Conservation (phyloP, 2,113 vertebrate species). For the Cyprichromis sp. region DNA sequence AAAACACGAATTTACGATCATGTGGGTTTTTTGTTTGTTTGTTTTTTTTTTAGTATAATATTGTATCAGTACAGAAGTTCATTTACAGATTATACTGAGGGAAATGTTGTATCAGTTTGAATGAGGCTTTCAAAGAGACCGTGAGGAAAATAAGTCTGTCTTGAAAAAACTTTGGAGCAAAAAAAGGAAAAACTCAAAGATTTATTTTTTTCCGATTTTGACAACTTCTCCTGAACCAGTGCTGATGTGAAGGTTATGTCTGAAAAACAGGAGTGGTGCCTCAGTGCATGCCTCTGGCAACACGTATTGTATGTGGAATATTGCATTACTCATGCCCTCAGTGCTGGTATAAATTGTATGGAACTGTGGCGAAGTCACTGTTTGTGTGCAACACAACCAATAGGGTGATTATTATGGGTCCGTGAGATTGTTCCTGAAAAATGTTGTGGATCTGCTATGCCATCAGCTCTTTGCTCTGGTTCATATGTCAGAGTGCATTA, state of each 20-base stretch:
- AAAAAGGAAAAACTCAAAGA: background rate
- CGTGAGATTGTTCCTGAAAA: background rate
- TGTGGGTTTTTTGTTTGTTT: background rate
- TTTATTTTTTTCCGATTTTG: background rate
- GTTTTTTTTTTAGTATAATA: background rate
- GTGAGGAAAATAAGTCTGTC: background rate
- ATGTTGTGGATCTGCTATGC: background rate
- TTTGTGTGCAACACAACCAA: background rate
- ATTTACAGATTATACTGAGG: background rate
- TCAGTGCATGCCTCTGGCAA: background rate
- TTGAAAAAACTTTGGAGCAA: background rate
- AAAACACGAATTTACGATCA: background rate
- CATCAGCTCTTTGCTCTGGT: background rate
- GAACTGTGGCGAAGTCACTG: background rate
- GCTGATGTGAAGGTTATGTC: background rate
- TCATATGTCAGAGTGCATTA: background rate
- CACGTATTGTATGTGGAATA: background rate
- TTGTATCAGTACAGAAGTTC: background rate
- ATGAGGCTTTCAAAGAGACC: background rate
- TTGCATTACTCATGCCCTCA: background rate
- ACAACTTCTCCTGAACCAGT: background rate
- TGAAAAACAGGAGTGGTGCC: background rate
- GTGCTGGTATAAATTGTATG: background rate
- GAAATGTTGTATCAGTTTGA: background rate
- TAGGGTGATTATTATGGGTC: background rate